Percentiles rank a stretch among this genome's conserved stretches.
These are phyloP conservation scores for Nothura maculosa DNA, from an alignment of 2,797 vertebrate genomes.

Conservation along the genomic window DNA sequence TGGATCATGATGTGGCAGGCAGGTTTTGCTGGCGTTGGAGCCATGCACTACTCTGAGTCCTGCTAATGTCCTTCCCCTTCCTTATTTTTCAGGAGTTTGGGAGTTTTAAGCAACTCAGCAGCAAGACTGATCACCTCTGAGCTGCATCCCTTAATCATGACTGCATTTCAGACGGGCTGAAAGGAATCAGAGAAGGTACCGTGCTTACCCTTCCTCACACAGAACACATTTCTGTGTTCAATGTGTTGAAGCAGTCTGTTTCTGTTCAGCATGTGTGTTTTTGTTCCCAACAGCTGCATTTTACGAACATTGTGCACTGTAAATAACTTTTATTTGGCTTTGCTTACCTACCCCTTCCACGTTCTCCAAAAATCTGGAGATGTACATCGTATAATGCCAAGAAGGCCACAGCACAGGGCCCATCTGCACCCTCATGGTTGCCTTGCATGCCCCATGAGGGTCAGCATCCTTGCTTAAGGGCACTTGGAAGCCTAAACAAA, in stretches of 20 bases:
- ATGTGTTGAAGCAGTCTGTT: neutral
- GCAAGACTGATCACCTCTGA: slow-evolving; percentile 64
- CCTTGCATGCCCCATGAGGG: neutral
- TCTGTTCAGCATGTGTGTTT: neutral
- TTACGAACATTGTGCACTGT: neutral
- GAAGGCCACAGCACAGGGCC: neutral
- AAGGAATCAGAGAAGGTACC: slow-evolving; percentile 81
- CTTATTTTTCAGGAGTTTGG: slow-evolving; percentile 81
- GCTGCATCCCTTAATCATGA: slow-evolving; percentile 83
- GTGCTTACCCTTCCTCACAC: slow-evolving; percentile 6
- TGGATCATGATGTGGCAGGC: neutral
- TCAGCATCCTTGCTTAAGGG: slow-evolving; percentile 33
- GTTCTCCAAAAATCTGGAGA: neutral
- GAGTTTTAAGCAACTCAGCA: slow-evolving; percentile 67
- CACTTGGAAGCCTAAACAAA: slow-evolving; percentile 4
- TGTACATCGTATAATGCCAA: neutral
- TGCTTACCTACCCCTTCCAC: neutral
- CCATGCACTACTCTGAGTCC: neutral
- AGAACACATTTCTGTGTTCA: neutral
- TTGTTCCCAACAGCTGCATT: neutral
- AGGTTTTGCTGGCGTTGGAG: neutral
- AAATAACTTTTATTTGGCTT: neutral
- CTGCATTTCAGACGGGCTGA: slow-evolving; percentile 88
- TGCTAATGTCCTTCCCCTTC: slow-evolving; percentile 47
- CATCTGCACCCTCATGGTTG: neutral